These are phyloP conservation scores for Rhorus exstirpatorius DNA, from an alignment of 2,888 invertebrate species.

Conservation along the genomic window DNA sequence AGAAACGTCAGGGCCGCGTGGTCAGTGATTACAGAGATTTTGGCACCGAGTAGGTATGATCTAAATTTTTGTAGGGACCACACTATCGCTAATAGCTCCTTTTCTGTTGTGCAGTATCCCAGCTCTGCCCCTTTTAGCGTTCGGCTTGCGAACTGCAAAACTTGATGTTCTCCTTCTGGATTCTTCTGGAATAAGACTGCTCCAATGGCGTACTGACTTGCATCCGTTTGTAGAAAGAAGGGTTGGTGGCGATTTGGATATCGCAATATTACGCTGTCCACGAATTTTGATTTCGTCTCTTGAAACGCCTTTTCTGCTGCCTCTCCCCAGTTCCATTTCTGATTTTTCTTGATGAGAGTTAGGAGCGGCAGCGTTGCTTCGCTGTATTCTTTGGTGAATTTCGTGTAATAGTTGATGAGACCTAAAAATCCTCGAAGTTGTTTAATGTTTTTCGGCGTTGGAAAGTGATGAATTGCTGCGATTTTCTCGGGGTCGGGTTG, in stretches of 20 bases:
- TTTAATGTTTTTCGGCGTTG: not conserved
- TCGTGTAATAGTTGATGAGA: not conserved
- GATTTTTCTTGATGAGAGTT: not conserved
- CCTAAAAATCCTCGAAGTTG: slow-evolving; percentile 23
- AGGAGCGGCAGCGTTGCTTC: not conserved
- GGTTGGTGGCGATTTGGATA: slow-evolving; percentile 50
- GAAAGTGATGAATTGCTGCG: not conserved
- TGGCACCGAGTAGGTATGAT: slow-evolving; percentile 33
- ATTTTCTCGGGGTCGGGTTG: not conserved
- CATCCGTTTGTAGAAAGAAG: slow-evolving; percentile 63
- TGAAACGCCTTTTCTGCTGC: not conserved
- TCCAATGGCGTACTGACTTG: slow-evolving; percentile 63
- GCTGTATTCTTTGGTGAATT: not conserved
- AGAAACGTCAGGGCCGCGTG: slow-evolving; percentile 49
- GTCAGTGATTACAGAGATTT: slow-evolving; percentile 32
- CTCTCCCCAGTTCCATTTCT: not conserved
- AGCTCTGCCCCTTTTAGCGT: slow-evolving; percentile 36
- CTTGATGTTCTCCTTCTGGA: slow-evolving; percentile 25
- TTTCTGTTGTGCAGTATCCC: slow-evolving; percentile 42
- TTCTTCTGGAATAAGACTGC: slow-evolving; percentile 47
- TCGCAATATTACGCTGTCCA: not conserved
- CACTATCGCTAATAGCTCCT: slow-evolving; percentile 40
- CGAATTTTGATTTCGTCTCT: slow-evolving; percentile 1
- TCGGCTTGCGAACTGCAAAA: slow-evolving; percentile 73
- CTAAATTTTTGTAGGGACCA: slow-evolving; percentile 28